phyloP scores from a whole-genome alignment of 2,797 vertebrate genomes.

The Epinephelus malabaricus region DNA sequence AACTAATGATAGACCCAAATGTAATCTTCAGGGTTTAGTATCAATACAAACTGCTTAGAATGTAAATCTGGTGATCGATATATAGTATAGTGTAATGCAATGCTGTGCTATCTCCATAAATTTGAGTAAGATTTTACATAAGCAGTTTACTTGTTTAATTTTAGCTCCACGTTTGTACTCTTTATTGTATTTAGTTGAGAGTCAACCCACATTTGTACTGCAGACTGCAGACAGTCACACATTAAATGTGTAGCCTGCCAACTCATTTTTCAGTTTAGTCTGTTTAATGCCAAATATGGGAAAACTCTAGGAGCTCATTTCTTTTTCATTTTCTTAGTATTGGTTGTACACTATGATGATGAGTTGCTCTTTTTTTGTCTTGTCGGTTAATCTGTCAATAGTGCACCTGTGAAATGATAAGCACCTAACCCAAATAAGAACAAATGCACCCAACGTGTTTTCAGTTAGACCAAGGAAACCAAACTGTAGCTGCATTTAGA shows the following conservation, averaged over 20 bases:
- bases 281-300: slow-evolving; percentile 25
- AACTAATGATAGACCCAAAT: neutral
- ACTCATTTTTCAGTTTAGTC: slow-evolving; percentile 14
- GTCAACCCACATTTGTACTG: slow-evolving; percentile 9
- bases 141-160: neutral
- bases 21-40: neutral
- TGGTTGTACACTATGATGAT: neutral
- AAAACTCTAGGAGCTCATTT: neutral
- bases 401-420: slow-evolving; percentile 40
- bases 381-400: neutral
- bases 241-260: slow-evolving; percentile 19
- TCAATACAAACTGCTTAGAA: neutral
- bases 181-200: neutral
- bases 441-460: slow-evolving; percentile 7
- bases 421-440: neutral
- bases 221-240: slow-evolving; percentile 26
- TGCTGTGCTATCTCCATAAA: neutral
- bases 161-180: neutral
- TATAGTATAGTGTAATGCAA: neutral
- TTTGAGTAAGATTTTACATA: neutral
- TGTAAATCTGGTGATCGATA: neutral
- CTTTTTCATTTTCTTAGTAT: neutral
- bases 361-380: neutral
- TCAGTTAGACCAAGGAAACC: slow-evolving; percentile 26
- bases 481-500: slow-evolving; percentile 20